These are phyloP conservation scores for Calameuta idolon DNA, from an alignment of 2,888 invertebrate species.

Conservation along the genomic window DNA sequence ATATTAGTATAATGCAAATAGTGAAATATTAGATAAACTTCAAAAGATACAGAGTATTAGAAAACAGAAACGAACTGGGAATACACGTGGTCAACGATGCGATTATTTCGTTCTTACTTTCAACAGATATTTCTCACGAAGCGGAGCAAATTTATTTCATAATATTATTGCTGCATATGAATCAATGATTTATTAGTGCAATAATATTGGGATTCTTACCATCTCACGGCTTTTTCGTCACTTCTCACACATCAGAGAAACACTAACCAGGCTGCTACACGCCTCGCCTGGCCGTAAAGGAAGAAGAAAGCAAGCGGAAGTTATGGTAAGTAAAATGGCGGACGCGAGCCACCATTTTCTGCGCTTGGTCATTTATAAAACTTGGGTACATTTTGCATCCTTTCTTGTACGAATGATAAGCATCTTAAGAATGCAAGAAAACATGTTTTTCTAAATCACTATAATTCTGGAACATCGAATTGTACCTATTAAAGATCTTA, in stretches of 20 bases:
- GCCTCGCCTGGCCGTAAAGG: constrained; percentile 52
- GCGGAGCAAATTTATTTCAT: not conserved
- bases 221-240: constrained; percentile 50
- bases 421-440: not conserved
- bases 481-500: not conserved
- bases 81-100: constrained; percentile 34
- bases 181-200: not conserved
- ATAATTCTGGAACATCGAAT: not conserved
- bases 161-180: not conserved
- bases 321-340: constrained; percentile 29
- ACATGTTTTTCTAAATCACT: not conserved
- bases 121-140: not conserved
- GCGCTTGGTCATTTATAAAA: not conserved
- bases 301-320: constrained; percentile 54
- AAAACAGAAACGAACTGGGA: not conserved
- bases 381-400: not conserved
- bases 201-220: constrained; percentile 45
- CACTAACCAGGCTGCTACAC: constrained; percentile 48
- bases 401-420: not conserved
- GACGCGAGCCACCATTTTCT: constrained; percentile 29
- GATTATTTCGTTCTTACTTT: constrained; percentile 2
- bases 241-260: constrained; percentile 48
- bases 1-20: not conserved
- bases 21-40: not conserved
- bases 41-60: not conserved